Conservation (phyloP, 2,113 vertebrate species). For the Apeltes quadracus region DNA sequence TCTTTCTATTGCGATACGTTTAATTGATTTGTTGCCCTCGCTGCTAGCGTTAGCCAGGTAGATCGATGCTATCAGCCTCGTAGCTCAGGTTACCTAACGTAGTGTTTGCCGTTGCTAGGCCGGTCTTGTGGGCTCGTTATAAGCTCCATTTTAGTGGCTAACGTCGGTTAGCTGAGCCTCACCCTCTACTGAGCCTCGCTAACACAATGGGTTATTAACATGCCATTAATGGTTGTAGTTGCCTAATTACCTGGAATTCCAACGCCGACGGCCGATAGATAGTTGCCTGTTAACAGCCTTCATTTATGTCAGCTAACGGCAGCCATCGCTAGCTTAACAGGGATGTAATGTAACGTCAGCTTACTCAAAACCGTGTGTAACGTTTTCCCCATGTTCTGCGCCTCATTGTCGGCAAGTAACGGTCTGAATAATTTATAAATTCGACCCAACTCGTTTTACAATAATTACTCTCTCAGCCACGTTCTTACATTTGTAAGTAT, state of each 20-base stretch:
- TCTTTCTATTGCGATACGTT: not conserved
- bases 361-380: not conserved
- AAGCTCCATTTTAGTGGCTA: constrained; percentile 12
- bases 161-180: not conserved
- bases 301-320: not conserved
- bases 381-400: not conserved
- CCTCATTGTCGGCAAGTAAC: not conserved
- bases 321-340: constrained; percentile 6
- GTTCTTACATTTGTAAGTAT: not conserved
- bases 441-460: not conserved
- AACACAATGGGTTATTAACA: not conserved
- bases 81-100: constrained; percentile 57
- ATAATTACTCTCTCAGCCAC: not conserved
- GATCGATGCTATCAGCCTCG: constrained; percentile 42
- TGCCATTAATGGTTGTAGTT: not conserved
- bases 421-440: not conserved
- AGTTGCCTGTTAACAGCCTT: not conserved
- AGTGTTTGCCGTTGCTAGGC: constrained; percentile 81
- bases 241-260: not conserved
- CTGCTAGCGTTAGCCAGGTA: constrained; percentile 45
- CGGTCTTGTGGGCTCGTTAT: constrained; percentile 42
- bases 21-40: not conserved
- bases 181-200: not conserved
- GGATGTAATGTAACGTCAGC: not conserved
- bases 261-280: not conserved